phyloP scores from a whole-genome alignment of 2,888 invertebrate species.

The Phrixothrix hirtus region DNA sequence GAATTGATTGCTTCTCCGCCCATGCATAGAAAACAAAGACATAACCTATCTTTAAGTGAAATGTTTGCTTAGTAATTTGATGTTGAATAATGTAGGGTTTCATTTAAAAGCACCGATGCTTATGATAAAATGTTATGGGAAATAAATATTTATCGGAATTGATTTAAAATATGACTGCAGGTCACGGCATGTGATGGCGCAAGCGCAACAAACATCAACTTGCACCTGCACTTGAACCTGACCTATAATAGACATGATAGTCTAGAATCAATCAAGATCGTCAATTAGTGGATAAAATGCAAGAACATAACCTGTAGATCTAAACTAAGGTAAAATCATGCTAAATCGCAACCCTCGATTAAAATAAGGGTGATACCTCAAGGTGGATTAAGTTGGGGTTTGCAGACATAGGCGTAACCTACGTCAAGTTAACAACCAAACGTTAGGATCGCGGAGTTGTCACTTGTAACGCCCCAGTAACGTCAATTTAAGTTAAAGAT shows the following conservation, averaged over 20 bases:
- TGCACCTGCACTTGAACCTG: slow-evolving; percentile 58
- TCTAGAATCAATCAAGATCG: slow-evolving; percentile 50
- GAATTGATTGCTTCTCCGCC: no score
- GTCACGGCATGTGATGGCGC: slow-evolving; percentile 35
- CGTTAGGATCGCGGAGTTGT: slow-evolving; percentile 38
- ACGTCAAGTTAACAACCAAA: slow-evolving; percentile 45
- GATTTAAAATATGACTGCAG: slow-evolving; percentile 17
- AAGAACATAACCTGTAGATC: no score
- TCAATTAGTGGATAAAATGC: no score
- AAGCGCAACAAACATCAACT: slow-evolving; percentile 45
- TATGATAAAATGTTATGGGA: neutral
- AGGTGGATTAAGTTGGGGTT: slow-evolving; percentile 40
- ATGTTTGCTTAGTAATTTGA: no score
- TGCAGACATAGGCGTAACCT: slow-evolving; percentile 50
- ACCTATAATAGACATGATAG: slow-evolving; percentile 51
- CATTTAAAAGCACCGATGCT: no score
- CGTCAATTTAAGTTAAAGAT: slow-evolving; percentile 33
- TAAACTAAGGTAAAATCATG: no score
- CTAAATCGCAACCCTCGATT: no score
- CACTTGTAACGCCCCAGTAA: slow-evolving; percentile 40
- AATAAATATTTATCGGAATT: slow-evolving; percentile 17
- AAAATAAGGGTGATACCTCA: slow-evolving; percentile 22
- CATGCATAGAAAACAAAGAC: no score
- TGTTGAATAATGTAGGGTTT: no score
- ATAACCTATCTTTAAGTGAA: no score